phyloP scores from a whole-genome alignment of 2,113 vertebrate species.

The Percina caprodes region DNA sequence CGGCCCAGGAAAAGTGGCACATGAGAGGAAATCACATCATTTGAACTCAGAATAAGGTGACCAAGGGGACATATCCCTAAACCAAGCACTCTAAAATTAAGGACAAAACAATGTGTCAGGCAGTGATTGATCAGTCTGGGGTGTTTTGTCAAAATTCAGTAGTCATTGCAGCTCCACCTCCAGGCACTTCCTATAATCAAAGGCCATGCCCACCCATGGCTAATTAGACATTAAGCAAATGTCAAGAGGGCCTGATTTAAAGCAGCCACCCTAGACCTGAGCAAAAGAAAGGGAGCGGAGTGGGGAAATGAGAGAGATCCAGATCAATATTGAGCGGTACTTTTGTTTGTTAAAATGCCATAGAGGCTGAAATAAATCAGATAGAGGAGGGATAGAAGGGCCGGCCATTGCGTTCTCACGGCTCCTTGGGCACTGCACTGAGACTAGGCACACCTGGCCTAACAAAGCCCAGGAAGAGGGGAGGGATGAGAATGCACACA shows the following conservation, averaged over 20 bases:
- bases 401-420: constrained; percentile 76
- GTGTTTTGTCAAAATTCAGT: constrained; percentile 85
- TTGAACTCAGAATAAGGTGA: constrained; percentile 55
- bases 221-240: constrained; percentile 92
- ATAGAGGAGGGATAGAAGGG: constrained; percentile 73
- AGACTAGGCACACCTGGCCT: constrained; percentile 80
- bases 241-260: constrained; percentile 89
- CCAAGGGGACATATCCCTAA: constrained; percentile 70
- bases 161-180: constrained; percentile 79
- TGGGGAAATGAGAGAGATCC: constrained; percentile 69
- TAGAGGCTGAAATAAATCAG: constrained; percentile 79
- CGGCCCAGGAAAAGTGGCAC: constrained; percentile 69
- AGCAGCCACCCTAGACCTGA: constrained; percentile 82
- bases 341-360: constrained; percentile 80
- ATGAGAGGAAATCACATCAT: constrained; percentile 56
- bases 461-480: constrained; percentile 79
- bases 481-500: constrained; percentile 72
- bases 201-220: constrained; percentile 88
- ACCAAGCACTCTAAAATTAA: constrained; percentile 73
- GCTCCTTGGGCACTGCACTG: constrained; percentile 67
- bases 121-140: constrained; percentile 86
- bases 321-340: constrained; percentile 78
- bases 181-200: constrained; percentile 92
- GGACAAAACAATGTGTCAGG: constrained; percentile 85
- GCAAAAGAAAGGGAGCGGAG: constrained; percentile 72